Evolutionary conservation across 2,797 vertebrate genomes (phyloP).

Genomic region (Danio albolineatus): DNA sequence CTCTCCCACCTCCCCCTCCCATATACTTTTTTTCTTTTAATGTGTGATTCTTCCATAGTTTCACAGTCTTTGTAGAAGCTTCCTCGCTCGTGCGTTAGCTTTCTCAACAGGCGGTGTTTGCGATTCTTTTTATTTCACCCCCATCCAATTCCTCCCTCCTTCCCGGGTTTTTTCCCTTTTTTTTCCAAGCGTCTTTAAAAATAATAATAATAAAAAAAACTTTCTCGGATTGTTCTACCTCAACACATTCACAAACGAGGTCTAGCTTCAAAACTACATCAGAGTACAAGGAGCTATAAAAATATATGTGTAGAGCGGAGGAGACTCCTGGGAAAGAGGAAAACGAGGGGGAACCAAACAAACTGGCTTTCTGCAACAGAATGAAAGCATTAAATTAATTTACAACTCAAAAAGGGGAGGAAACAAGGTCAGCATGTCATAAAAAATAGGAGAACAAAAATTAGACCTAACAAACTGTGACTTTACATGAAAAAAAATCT

Average conservation of each 20-base stretch:
- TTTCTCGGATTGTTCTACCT: conserved; percentile 82
- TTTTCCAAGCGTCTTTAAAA: conserved; percentile 63
- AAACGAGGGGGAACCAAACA: conserved; percentile 67
- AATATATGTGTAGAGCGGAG: conserved; percentile 80
- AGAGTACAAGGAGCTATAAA: conserved; percentile 84
- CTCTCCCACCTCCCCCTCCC: conserved; percentile 53
- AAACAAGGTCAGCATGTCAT: conserved; percentile 56
- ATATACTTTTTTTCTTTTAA: conserved; percentile 61
- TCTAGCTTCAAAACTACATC: conserved; percentile 85
- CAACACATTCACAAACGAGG: conserved; percentile 85
- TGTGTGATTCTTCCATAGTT: conserved; percentile 72
- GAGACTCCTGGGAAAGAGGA: conserved; percentile 67
- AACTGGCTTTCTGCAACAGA: conserved; percentile 47
- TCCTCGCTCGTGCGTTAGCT: conserved; percentile 67
- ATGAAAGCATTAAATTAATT: conserved; percentile 79
- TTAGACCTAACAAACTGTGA: conserved; percentile 70
- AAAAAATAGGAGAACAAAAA: conserved; percentile 60
- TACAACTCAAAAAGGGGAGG: conserved; percentile 67
- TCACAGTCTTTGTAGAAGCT: conserved; percentile 59
- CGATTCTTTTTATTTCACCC: conserved; percentile 44
- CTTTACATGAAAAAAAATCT: conserved; percentile 75
- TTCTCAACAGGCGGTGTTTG: conserved; percentile 70
- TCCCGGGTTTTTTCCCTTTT: conserved; percentile 27
- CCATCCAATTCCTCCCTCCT: conserved; percentile 27
- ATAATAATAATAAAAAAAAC: conserved; percentile 64